Evolutionary conservation across 2,888 invertebrate species (phyloP).

Genomic region (Neelides folsomi): DNA sequence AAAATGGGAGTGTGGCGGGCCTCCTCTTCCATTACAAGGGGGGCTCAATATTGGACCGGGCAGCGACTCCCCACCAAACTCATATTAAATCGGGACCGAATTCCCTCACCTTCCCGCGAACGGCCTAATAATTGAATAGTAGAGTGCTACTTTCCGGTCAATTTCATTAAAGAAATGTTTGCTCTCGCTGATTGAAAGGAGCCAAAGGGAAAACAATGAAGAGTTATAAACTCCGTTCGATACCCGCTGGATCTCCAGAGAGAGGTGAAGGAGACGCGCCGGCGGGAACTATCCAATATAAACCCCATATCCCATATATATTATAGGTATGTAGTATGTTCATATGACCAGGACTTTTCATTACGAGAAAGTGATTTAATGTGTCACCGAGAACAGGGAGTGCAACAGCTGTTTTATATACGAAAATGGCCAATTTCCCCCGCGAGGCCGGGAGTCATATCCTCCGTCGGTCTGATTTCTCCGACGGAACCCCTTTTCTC

Average conservation of each 20-base stretch:
- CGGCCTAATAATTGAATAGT: conserved; percentile 26
- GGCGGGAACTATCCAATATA: no score
- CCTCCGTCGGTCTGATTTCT: neutral
- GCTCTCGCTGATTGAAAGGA: conserved; percentile 32
- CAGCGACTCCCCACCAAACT: conserved; percentile 1
- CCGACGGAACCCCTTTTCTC: conserved; percentile 1
- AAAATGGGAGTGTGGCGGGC: conserved; percentile 13
- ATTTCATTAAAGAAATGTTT: conserved; percentile 32
- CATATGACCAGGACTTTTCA: conserved; percentile 29
- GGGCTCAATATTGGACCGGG: neutral
- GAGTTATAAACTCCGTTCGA: conserved; percentile 16
- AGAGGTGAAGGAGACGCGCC: neutral
- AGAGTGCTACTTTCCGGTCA: conserved; percentile 30
- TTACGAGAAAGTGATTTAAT: conserved; percentile 34
- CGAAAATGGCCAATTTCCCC: conserved; percentile 32
- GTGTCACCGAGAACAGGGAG: conserved; percentile 32
- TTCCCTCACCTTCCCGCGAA: conserved; percentile 6
- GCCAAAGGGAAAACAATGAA: conserved; percentile 23
- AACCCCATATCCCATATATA: no score
- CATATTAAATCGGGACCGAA: neutral
- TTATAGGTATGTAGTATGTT: conserved; percentile 9
- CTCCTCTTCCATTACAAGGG: neutral
- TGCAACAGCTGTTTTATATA: conserved; percentile 34
- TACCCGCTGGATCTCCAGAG: conserved; percentile 9
- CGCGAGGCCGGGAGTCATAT: conserved; percentile 10